Evolutionary conservation across 1,140 invertebrate species (phyloP).

Genomic region (Tribolium castaneum): DNA sequence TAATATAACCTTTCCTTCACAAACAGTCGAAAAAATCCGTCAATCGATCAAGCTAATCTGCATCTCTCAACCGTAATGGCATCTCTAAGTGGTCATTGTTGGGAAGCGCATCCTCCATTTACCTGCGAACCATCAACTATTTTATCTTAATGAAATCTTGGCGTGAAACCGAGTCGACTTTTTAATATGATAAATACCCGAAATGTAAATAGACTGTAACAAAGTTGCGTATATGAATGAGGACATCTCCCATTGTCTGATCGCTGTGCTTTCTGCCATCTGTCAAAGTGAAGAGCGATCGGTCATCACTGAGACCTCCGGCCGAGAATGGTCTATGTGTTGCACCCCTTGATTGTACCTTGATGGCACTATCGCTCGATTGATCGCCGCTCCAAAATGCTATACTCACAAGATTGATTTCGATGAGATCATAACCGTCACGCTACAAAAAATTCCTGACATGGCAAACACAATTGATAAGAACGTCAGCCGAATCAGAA

Average conservation of each 20-base stretch:
- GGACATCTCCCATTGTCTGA: constrained; percentile 56
- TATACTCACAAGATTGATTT: constrained; percentile 34
- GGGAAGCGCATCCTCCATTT: constrained; percentile 50
- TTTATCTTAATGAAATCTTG: constrained; percentile 61
- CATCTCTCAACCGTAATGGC: constrained; percentile 46
- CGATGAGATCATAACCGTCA: constrained; percentile 33
- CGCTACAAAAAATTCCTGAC: constrained; percentile 15
- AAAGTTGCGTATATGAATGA: constrained; percentile 40
- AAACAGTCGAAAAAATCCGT: background rate
- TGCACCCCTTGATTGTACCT: constrained; percentile 40
- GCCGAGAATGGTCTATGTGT: constrained; percentile 40
- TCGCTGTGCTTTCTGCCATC: constrained; percentile 58
- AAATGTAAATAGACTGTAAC: constrained; percentile 49
- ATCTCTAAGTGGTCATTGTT: constrained; percentile 56
- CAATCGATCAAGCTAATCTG: constrained; percentile 50
- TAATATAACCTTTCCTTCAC: constrained; percentile 5
- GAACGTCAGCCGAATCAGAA: background rate
- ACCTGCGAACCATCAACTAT: constrained; percentile 55
- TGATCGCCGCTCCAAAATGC: constrained; percentile 27
- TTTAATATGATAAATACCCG: constrained; percentile 61
- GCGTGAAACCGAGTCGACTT: constrained; percentile 50
- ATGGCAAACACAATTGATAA: background rate
- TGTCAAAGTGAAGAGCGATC: constrained; percentile 63
- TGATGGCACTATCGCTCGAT: constrained; percentile 35
- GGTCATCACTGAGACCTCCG: constrained; percentile 57